Percentiles rank a stretch among this genome's conserved stretches.
phyloP scores from a whole-genome alignment of 2,888 invertebrate genomes.

The Megastigmus dorsalis region DNA sequence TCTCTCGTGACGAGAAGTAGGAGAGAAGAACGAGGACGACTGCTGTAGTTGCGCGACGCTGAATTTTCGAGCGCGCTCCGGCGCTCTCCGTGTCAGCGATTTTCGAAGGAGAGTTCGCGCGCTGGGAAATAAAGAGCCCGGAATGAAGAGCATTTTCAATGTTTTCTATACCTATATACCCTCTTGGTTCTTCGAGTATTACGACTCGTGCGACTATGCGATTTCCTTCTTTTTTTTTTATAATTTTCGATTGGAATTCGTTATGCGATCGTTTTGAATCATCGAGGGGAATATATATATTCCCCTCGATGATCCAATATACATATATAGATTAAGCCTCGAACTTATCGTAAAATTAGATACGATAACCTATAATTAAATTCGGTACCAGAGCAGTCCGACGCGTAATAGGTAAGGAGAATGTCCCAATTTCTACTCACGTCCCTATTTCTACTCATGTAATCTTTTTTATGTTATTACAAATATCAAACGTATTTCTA shows the following conservation, averaged over 20 bases:
- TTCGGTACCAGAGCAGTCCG: too few relatives aligned
- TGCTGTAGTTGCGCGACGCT: conserved; percentile 5
- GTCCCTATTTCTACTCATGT: too few relatives aligned
- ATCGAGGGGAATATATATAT: too few relatives aligned
- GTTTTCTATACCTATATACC: conserved; percentile 18
- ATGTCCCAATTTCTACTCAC: too few relatives aligned
- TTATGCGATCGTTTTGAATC: not conserved
- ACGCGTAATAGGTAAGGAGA: too few relatives aligned
- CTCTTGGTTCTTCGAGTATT: too few relatives aligned
- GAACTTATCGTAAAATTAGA: too few relatives aligned
- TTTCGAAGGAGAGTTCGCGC: conserved; percentile 44
- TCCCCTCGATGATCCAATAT: too few relatives aligned
- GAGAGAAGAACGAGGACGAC: not conserved
- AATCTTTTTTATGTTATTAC: too few relatives aligned
- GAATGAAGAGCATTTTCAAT: conserved; percentile 50
- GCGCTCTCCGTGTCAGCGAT: conserved; percentile 45
- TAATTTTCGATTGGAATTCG: not conserved
- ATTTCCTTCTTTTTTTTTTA: not conserved
- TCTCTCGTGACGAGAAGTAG: not conserved
- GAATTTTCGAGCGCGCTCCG: conserved; percentile 9
- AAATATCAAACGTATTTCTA: too few relatives aligned
- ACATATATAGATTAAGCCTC: too few relatives aligned
- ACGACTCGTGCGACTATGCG: not conserved
- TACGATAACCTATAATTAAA: too few relatives aligned
- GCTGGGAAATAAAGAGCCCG: conserved; percentile 47